phyloP scores from a whole-genome alignment of 2,113 vertebrate genomes.

The Brevimyrus niger region DNA sequence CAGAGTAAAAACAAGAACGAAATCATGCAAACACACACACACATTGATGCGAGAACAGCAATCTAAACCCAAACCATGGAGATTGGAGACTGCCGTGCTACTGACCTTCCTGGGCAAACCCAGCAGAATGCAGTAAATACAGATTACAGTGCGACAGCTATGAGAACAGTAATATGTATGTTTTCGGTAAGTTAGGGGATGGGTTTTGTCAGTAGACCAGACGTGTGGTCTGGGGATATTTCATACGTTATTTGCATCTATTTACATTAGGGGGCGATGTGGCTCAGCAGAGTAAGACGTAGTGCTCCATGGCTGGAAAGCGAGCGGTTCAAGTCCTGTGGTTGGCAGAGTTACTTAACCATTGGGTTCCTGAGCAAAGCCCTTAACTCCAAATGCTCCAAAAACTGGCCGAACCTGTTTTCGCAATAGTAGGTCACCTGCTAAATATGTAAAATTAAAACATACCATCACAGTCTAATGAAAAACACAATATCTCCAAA shows the following conservation, averaged over 20 bases:
- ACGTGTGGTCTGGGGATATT: not conserved
- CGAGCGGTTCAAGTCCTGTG: not conserved
- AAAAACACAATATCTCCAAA: not conserved
- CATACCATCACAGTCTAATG: not conserved
- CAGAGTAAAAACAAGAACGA: not conserved
- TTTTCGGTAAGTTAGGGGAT: not conserved
- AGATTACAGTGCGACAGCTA: not conserved
- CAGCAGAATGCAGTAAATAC: not conserved
- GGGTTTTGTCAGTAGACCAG: not conserved
- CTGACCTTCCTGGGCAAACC: not conserved
- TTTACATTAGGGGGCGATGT: not conserved
- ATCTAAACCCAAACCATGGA: not conserved
- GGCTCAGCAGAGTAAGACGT: not conserved
- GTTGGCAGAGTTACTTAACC: not conserved
- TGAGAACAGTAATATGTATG: not conserved
- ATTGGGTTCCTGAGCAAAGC: not conserved
- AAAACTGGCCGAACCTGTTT: not conserved
- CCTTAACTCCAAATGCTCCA: not conserved
- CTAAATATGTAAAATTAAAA: not conserved
- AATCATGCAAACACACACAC: not conserved
- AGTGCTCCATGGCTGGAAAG: not conserved
- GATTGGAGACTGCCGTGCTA: not conserved
- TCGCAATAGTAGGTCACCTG: not conserved
- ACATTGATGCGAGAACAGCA: not conserved
- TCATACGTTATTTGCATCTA: not conserved